Evolutionary conservation across 2,113 vertebrate species (phyloP).

Genomic region (Clarias magur): DNA sequence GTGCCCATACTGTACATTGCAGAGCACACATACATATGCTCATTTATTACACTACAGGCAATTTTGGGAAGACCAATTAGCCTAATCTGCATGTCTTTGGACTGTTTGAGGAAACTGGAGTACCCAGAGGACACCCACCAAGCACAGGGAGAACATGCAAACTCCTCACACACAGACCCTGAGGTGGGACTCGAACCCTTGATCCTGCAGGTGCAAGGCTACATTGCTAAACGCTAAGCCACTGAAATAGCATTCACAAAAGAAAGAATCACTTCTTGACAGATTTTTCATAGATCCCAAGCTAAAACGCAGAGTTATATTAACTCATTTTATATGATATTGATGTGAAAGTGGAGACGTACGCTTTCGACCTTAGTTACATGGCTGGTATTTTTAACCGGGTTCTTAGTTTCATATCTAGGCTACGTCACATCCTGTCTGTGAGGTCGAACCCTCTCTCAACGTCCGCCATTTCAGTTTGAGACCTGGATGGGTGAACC

Average conservation of each 20-base stretch:
- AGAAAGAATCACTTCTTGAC: background rate
- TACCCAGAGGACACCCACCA: no score
- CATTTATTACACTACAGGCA: no score
- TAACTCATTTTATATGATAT: background rate
- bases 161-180: no score
- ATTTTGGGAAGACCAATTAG: no score
- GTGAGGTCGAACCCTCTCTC: conserved; percentile 81
- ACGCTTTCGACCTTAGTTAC: conserved; percentile 30
- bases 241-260: background rate
- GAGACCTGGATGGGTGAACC: conserved; percentile 55
- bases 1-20: no score
- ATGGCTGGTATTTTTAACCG: background rate
- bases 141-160: no score
- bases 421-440: conserved; percentile 80
- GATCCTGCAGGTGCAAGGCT: no score
- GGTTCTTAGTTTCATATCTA: background rate
- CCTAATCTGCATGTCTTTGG: no score
- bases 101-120: no score
- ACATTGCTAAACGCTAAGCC: no score
- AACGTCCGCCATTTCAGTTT: conserved; percentile 82
- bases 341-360: background rate
- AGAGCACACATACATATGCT: no score
- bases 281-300: background rate
- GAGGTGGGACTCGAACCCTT: no score
- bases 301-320: background rate